Base-by-base conservation (phyloP, 2,113 vertebrate genomes). In the Myotis yumanensis region DNA sequence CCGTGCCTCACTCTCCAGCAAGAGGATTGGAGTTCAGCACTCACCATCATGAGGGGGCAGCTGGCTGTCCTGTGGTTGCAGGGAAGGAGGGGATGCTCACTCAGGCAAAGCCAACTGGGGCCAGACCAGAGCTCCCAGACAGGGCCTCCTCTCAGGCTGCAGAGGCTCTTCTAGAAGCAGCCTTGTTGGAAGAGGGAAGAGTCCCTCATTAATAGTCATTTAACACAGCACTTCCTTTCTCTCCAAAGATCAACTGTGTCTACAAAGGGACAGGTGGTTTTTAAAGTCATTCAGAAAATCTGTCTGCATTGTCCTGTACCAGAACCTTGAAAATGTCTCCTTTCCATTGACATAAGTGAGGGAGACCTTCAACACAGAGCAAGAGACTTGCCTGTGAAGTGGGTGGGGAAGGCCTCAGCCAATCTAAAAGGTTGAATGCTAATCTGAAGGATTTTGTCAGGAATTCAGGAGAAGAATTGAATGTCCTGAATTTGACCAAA, bases 401-500 rank as follows among this genome's bases (percentile, higher is more conserved):
- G 52, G 75, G 75, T 66, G 32, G 18, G 18, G 25, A 18, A 4
- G 7, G 48, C 62, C 75, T 89, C 72, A 37, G 94, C 16, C 87
- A 94, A 51, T 14, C 48, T 54, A n/a, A 95, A 28, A 23, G 51
- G 76, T 48, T 87, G 52, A 51, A 86, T 16, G 15, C 43, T 90
- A 90, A 71, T 88, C 90, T 59, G 57, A 81, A 92, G 62, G 81
- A 62, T 92, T 97, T 92, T 71, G 81, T 95, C 85, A 68, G 94
- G 66, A 95, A 95, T 97, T 95, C n/a, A 52, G 62, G 62, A 91
- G 66, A 96, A 7, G 66, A 69, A 90, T 88, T 88, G 62, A 72
- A 75, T 92, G 89, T 79, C 94, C 93, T 93, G 48, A 86, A 91
- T 88, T 57, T 85, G 79, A 93, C 93, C 93, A 82, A 77, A 95